Percentiles rank a stretch among this genome's conserved stretches.
These are phyloP conservation scores for Magallana angulata DNA, from an alignment of 1,140 invertebrate species.

Conservation along the genomic window DNA sequence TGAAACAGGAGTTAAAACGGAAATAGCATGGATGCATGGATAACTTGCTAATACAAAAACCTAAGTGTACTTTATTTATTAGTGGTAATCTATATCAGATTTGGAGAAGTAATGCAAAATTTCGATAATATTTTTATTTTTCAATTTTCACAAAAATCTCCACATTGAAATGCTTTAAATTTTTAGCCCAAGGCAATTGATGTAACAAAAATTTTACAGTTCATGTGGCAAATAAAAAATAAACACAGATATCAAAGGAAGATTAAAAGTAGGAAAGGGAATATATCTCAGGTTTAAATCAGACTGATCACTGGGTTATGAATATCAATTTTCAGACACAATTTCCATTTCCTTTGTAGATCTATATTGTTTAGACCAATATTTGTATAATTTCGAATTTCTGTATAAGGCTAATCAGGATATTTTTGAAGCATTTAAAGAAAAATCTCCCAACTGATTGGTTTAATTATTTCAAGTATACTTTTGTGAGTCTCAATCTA, in stretches of 20 bases:
- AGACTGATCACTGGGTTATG: not conserved
- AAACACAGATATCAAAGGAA: not conserved
- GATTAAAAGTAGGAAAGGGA: not conserved
- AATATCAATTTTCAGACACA: not conserved
- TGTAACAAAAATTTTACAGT: slow-evolving; percentile 6
- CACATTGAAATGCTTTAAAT: not conserved
- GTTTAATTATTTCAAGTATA: slow-evolving; percentile 15
- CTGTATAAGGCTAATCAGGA: not conserved
- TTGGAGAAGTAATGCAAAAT: slow-evolving; percentile 1
- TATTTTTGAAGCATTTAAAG: slow-evolving; percentile 1
- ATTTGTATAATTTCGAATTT: not conserved
- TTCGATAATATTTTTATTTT: not conserved
- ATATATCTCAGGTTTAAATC: slow-evolving; percentile 5
- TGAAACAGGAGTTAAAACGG: too few relatives aligned
- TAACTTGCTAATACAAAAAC: too few relatives aligned
- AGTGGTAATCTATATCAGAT: not conserved
- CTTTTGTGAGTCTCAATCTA: not conserved
- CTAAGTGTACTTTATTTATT: too few relatives aligned
- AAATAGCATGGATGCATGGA: too few relatives aligned
- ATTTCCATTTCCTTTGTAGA: not conserved
- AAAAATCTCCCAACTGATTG: slow-evolving; percentile 3
- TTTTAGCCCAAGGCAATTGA: not conserved
- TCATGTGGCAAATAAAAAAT: slow-evolving; percentile 21
- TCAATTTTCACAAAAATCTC: slow-evolving; percentile 3
- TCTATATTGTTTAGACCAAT: not conserved